Percentiles rank a stretch among this genome's conserved stretches.
phyloP scores from a whole-genome alignment of 2,113 vertebrate genomes.

The Serilophus lunatus region DNA sequence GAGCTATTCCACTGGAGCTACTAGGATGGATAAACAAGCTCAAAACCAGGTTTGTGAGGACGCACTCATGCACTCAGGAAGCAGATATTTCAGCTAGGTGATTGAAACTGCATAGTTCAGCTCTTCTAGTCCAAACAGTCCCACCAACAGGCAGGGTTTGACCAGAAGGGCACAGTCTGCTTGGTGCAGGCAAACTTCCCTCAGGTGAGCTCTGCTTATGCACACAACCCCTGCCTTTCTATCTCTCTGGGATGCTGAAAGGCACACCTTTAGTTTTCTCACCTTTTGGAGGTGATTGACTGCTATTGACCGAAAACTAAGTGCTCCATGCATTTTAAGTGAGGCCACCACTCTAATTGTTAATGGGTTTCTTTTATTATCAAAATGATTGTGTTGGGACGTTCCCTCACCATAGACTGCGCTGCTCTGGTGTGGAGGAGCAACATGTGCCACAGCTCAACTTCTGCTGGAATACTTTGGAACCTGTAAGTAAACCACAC shows the following conservation, averaged over 20 bases:
- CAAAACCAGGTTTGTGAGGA: not conserved
- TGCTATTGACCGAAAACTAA: not conserved
- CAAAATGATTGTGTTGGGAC: not conserved
- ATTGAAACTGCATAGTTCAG: not conserved
- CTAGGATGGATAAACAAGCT: not conserved
- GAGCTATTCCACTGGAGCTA: not conserved
- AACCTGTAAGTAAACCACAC: not conserved
- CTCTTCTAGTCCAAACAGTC: fast-evolving
- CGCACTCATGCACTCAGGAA: not conserved
- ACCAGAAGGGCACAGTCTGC: not conserved
- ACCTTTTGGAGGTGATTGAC: not conserved
- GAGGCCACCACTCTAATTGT: not conserved
- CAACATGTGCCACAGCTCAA: not conserved
- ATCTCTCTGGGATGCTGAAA: not conserved
- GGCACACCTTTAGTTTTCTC: not conserved
- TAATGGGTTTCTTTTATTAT: not conserved
- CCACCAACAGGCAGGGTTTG: not conserved
- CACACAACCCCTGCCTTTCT: not conserved
- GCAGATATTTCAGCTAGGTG: not conserved
- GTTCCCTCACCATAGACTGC: not conserved
- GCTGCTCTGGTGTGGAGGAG: not conserved
- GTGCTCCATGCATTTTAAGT: not conserved
- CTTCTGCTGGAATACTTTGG: not conserved
- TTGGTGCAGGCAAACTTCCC: not conserved
- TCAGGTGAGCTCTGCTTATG: not conserved